Evolutionary conservation across 1,140 invertebrate species (phyloP), one percentile per base, ranked within the genome.

Genomic region (Drosophila kanapiae): DNA sequence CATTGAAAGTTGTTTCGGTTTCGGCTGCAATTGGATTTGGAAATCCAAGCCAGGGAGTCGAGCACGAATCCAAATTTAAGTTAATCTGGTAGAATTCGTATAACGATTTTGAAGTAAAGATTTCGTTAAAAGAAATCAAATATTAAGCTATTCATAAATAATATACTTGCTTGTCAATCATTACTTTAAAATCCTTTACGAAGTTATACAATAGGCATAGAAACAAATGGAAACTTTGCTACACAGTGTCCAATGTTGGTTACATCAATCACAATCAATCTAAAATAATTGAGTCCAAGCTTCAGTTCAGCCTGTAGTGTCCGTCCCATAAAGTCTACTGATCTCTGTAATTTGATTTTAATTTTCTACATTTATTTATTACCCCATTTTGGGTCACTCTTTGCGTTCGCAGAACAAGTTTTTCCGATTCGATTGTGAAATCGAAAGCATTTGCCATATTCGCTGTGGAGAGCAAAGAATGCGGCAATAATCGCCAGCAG

Each of bases 1-100:
- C 83, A 88, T 87, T 88, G 83, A 87, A 87, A 87, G 83, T 87
- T 88, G 83, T 87, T 62, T 59, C 45, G 31, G 47, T 57, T 54
- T 63, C 56, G 37, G 27, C 38, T 42, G 40, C 57, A 53, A 85
- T 81, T 43, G 71, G 77, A 84, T 68, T 68, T 16, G 60, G 62
- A 77, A 77, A 80, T 69, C 14, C 35, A 16, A 42, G 23, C 37
- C 11, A 54, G 53, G 35, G 49, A 67, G 54, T 53, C 45, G 48
- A n/a, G n/a, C n/a, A n/a, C n/a, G n/a, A n/a, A n/a, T n/a, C n/a
- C n/a, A n/a, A n/a, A 3, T 23, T 23, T 23, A 23, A 23, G 23
- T 2, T 23, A 23, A 23, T 23, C 23, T 23, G 1, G 23, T 23
- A 23, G 23, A 23, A 23, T 23, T 23, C 23, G 3, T 1, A 23